phyloP scores from a whole-genome alignment of 1,140 invertebrate species.

The Drosophila orosa region DNA sequence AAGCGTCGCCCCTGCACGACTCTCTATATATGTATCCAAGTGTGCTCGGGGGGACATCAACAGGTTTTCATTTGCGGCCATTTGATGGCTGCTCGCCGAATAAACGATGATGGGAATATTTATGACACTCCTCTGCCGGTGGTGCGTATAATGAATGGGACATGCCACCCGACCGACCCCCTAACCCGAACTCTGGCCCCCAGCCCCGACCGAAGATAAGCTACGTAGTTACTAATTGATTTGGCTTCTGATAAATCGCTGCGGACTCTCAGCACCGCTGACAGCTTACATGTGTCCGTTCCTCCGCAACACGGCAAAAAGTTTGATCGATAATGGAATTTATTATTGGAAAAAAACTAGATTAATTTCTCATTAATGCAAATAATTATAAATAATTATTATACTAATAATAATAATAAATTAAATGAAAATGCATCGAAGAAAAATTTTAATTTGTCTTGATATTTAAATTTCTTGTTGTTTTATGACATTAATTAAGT shows the following conservation, averaged over 20 bases:
- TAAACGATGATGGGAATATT: conserved; percentile 83
- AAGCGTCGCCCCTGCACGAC: conserved; percentile 23
- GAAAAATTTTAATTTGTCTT: background rate
- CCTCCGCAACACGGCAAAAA: conserved; percentile 24
- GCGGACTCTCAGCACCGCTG: conserved; percentile 44
- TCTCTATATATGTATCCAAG: conserved; percentile 8
- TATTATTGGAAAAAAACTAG: background rate
- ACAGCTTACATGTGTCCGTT: conserved; percentile 69
- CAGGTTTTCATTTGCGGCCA: conserved; percentile 79
- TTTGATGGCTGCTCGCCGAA: conserved; percentile 72
- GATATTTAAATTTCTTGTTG: no score
- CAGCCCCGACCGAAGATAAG: conserved; percentile 47
- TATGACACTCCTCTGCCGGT: conserved; percentile 77
- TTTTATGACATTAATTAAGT: no score
- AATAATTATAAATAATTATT: no score
- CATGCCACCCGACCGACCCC: conserved; percentile 33
- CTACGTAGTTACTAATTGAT: conserved; percentile 80
- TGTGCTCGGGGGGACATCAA: conserved; percentile 59
- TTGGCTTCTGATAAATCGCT: conserved; percentile 77
- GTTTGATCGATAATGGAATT: conserved; percentile 6
- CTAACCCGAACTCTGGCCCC: background rate
- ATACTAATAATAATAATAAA: no score
- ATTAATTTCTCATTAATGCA: background rate
- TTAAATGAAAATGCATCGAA: background rate
- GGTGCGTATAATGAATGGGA: conserved; percentile 80